Conservation (phyloP, 2,888 invertebrate genomes). For the Schizotus pectinicornis region DNA sequence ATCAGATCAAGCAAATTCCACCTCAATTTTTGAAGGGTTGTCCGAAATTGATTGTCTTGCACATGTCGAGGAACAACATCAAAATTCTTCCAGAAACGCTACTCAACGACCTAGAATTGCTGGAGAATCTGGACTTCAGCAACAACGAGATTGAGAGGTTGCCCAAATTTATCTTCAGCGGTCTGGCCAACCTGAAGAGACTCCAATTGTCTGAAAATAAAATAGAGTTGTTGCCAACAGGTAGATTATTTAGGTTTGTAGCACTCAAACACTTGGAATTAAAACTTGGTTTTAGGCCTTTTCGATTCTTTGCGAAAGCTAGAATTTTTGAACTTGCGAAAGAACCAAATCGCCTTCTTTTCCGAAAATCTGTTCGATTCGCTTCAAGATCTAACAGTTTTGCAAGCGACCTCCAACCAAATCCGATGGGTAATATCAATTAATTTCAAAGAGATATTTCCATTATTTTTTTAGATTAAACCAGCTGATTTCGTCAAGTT, state of each 20-base stretch:
- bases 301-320: constrained; percentile 62
- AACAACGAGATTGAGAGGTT: constrained; percentile 69
- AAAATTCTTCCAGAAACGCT: constrained; percentile 64
- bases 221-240: constrained; percentile 65
- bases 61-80: constrained; percentile 71
- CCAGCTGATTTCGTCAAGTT: constrained; percentile 61
- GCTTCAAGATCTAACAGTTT: constrained; percentile 60
- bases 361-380: constrained; percentile 60
- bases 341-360: constrained; percentile 63
- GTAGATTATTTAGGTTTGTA: constrained; percentile 38
- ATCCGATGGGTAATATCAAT: constrained; percentile 58
- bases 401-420: constrained; percentile 65
- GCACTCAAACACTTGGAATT: constrained; percentile 2
- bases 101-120: constrained; percentile 64
- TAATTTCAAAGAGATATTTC: no score
- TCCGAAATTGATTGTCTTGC: constrained; percentile 66
- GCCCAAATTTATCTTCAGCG: constrained; percentile 63
- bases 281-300: constrained; percentile 55
- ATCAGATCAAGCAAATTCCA: constrained; percentile 66
- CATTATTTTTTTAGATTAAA: constrained; percentile 17
- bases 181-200: constrained; percentile 64
- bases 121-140: constrained; percentile 74
- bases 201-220: constrained; percentile 75
- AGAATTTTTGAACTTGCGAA: constrained; percentile 63
- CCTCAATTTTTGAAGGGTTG: constrained; percentile 66